Base-by-base conservation (phyloP, 2,797 vertebrate species). In the Cirrhinus mrigala region DNA sequence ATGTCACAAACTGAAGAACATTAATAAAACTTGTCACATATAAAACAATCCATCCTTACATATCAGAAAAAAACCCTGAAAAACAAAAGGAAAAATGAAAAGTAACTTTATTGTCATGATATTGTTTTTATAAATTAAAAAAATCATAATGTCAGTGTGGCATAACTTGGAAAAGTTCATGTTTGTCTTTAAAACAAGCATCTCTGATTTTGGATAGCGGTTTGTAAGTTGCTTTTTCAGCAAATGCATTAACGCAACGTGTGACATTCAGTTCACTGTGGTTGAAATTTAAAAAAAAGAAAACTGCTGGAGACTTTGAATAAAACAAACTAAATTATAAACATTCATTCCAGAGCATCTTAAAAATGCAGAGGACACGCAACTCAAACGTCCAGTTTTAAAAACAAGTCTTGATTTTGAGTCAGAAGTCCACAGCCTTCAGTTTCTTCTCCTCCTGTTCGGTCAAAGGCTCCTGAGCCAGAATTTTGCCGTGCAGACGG, bases 401-500 rank as follows among this genome's bases (percentile, higher is more conserved):
- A 70, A 83, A 74, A 7, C 48, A 1, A 73, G 15, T 29, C 18
- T 12, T 15, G 10, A 22, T 14, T 58, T n/a, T 27, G 52, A 14
- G 46, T 96, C 92, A 97, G 87, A 96, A 95, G 66, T 95, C 92
- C 1, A 92, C 90, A 1, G 92, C 20, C 83, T 91, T 95, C 22
- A 96, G 91, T 90, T 95, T 96, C 44, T 89, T 92, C 88, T 94
- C 86, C 81, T 95, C 93, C 64, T 90, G 79, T 37, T 93, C 86
- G 10, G 92, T 95, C 9, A 96, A 90, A 0, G 95, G 94, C 91
- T 96, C 86, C 91, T 94, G 92, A 11, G 94, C 89, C 66, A 96
- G 90, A 60, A 97, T 91, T 84, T 96, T 96, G 22, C 91, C 87
- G 12, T 96, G 96, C 33, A 96, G 93, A 1, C 95, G 94, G 82